Base-by-base conservation (phyloP, 2,113 vertebrate species). In the Serilophus lunatus region DNA sequence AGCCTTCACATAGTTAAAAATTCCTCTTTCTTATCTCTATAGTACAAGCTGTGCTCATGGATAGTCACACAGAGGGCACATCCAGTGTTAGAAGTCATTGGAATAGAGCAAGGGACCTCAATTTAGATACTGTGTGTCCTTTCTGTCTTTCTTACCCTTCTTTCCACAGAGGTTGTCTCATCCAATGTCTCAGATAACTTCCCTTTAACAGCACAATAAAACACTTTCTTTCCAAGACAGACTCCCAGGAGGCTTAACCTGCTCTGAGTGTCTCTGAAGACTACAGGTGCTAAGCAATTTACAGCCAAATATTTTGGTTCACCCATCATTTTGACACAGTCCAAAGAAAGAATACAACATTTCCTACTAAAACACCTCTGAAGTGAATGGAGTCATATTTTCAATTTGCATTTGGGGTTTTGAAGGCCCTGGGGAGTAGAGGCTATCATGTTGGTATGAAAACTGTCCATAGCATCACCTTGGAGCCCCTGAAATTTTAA, bases 1-100 rank as follows among this genome's bases (percentile, higher is more conserved):
- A 60, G 26, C 35, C 38, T 88, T 79, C 47, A 64, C 10, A 22
- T 0, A 0, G 33, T 18, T 64, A 75, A 81, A 85, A 24, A 69
- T 44, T 18, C 33, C 33, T 40, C 42, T 26, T 40, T 92, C 24
- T 68, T 28, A 49, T 54, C 33, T 64, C 80, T 61, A 2, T 18
- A 44, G 7, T 23, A 20, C 42, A 40, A 33, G 22, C 14, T 59
- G 10, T 87, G 76, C 44, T 75, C 15, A 18, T 9, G 72, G 36
- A 18, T 56, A 49, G 40, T 53, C 64, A 68, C 38, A 45, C 5
- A 68, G 68, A 57, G 7, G 45, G 31, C 25, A 47, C 23, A 26
- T 15, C 28, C 53, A 76, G 20, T 0, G 0, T 42, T 18, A 63
- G 25, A 29, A 65, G 10, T 23, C 4, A 2, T 1, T 29, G 17